A percentile compares a stretch with the other conserved stretches of the same genome.
phyloP scores from a whole-genome alignment of 2,113 vertebrate genomes.

The Piprites chloris region DNA sequence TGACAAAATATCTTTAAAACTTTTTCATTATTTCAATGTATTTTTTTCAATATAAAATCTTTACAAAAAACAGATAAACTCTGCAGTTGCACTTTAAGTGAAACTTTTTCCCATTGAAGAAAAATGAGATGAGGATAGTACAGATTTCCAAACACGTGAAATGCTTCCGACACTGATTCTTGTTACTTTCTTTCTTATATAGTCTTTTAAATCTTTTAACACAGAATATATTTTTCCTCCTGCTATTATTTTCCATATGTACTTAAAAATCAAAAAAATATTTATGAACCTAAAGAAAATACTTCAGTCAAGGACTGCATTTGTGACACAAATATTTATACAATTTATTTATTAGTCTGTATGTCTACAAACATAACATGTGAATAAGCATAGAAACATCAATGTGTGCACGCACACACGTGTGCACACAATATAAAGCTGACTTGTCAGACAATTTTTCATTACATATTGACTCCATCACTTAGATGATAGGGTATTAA shows the following conservation, averaged over 20 bases:
- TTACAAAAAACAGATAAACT: neutral
- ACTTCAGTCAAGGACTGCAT: neutral
- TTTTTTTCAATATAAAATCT: neutral
- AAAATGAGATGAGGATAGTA: neutral
- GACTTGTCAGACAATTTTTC: neutral
- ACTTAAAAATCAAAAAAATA: neutral
- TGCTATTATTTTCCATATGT: neutral
- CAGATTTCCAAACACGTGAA: neutral
- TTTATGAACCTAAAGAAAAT: neutral
- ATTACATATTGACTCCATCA: neutral
- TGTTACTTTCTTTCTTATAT: neutral
- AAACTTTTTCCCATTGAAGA: neutral
- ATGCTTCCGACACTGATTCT: neutral
- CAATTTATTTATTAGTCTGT: neutral
- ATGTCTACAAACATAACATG: neutral
- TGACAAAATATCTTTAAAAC: neutral
- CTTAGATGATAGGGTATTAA: neutral
- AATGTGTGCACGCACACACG: rapidly evolving
- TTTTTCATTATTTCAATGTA: neutral
- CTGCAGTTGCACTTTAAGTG: neutral
- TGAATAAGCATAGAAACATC: neutral
- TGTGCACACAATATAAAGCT: rapidly evolving
- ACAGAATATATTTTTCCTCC: neutral
- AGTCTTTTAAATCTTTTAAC: neutral
- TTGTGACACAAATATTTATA: neutral